Percentiles rank a stretch among this genome's conserved stretches.
Conservation (phyloP, 1,140 invertebrate genomes). For the Drosophila mojavensis region DNA sequence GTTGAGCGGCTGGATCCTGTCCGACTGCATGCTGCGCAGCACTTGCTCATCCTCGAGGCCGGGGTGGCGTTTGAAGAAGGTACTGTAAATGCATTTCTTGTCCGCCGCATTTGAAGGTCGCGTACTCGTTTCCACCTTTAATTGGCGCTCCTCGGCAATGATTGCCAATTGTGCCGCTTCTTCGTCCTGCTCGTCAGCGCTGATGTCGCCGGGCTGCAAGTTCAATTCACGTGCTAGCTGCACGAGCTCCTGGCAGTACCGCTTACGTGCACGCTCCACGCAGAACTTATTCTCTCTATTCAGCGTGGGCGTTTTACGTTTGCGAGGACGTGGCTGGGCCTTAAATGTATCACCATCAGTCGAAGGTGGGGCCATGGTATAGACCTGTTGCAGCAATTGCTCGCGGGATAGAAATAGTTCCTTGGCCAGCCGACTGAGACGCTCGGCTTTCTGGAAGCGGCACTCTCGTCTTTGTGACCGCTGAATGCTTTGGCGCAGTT, state of each 20-base stretch:
- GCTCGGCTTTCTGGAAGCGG: slow-evolving; percentile 86
- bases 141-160: slow-evolving; percentile 32
- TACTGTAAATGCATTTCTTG: slow-evolving; percentile 77
- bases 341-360: slow-evolving; percentile 72
- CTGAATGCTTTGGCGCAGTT: slow-evolving; percentile 86
- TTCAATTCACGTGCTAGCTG: slow-evolving; percentile 83
- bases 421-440: slow-evolving; percentile 85
- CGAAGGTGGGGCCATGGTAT: slow-evolving; percentile 85
- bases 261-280: slow-evolving; percentile 84
- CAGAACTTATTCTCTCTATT: slow-evolving; percentile 83
- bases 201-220: slow-evolving; percentile 59
- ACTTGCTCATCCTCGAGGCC: slow-evolving; percentile 68
- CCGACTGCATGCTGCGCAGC: slow-evolving; percentile 56
- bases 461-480: slow-evolving; percentile 89
- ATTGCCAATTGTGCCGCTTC: slow-evolving; percentile 35
- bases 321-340: slow-evolving; percentile 40
- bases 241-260: slow-evolving; percentile 70
- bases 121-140: slow-evolving; percentile 37
- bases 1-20: slow-evolving; percentile 64
- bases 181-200: slow-evolving; percentile 68
- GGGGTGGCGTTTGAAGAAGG: slow-evolving; percentile 65
- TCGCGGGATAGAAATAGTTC: slow-evolving; percentile 89
- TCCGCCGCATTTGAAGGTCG: slow-evolving; percentile 67
- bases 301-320: slow-evolving; percentile 69
- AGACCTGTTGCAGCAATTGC: slow-evolving; percentile 86